Conservation (phyloP, 64 coral and sea anemone genomes). For the Porites australiensis region DNA sequence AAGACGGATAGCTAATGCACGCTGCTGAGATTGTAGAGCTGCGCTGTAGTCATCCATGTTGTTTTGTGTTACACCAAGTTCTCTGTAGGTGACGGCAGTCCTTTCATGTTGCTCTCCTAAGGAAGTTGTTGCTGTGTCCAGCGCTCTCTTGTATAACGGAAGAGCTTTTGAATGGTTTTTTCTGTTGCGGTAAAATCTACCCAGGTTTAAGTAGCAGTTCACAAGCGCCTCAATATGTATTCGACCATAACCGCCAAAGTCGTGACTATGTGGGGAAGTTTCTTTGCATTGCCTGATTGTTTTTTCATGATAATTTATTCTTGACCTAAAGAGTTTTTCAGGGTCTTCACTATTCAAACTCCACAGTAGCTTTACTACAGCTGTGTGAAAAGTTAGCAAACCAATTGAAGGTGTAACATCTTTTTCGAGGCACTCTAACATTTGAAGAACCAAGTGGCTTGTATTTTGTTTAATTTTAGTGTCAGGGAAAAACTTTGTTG, state of each 20-base stretch:
- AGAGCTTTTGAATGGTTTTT: not conserved
- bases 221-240: not conserved
- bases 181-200: too few species aligned
- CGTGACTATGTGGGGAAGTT: not conserved
- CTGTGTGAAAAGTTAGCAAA: not conserved
- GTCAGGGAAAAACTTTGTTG: not conserved
- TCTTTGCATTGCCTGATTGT: not conserved
- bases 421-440: not conserved
- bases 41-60: not conserved
- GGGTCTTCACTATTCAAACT: not conserved
- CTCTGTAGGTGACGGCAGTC: not conserved
- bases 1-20: not conserved
- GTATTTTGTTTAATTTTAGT: not conserved
- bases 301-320: not conserved
- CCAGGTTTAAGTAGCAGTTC: not conserved
- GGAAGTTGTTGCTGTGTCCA: not conserved
- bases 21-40: not conserved
- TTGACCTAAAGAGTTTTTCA: not conserved
- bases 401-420: not conserved
- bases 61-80: not conserved
- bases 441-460: not conserved
- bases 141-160: not conserved
- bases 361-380: not conserved
- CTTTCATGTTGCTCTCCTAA: not conserved
- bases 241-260: not conserved